A percentile compares a stretch with the other conserved stretches of the same genome.
These are phyloP conservation scores for Hiodon alosoides DNA, from an alignment of 2,113 vertebrate genomes.

Conservation along the genomic window DNA sequence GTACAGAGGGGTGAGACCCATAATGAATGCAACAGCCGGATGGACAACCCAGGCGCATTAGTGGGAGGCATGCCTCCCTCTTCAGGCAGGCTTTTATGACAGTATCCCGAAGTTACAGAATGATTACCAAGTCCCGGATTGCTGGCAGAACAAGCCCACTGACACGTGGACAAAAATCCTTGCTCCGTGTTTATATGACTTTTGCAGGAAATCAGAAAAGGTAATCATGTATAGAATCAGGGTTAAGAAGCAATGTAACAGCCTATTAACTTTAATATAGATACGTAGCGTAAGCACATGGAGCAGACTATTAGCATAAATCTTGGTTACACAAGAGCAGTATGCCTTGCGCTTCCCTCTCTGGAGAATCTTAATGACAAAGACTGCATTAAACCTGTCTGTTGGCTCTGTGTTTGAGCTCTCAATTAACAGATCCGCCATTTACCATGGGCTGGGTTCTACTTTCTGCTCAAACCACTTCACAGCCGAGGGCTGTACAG, in stretches of 20 bases:
- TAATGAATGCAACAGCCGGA: constrained; percentile 36
- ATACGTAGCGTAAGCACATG: constrained; percentile 99
- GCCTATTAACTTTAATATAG: constrained; percentile 99
- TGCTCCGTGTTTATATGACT: constrained; percentile 82
- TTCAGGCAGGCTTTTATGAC: constrained; percentile 53
- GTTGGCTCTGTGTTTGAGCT: constrained; percentile 34
- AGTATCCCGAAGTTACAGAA: constrained; percentile 57
- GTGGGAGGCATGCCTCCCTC: constrained; percentile 16
- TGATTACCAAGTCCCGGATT: constrained; percentile 64
- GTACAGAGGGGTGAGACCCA: constrained; percentile 4
- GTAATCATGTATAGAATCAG: constrained; percentile 98
- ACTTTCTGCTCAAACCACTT: constrained; percentile 15
- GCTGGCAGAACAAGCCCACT: constrained; percentile 76
- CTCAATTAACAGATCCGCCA: constrained; percentile 59
- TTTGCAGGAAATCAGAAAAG: constrained; percentile 96
- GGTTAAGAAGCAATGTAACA: constrained; percentile 99
- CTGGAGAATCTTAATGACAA: constrained; percentile 63
- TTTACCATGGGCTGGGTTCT: constrained; percentile 16
- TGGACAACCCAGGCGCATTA: constrained; percentile 36
- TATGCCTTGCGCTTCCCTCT: constrained; percentile 46
- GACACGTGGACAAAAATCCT: constrained; percentile 87
- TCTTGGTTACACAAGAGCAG: constrained; percentile 86
- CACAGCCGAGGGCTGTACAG: not conserved
- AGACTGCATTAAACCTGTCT: constrained; percentile 43
- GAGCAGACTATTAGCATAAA: constrained; percentile 96